Evolutionary conservation across 2,797 vertebrate genomes (phyloP).

Genomic region (Odontamblyopus rebecca): DNA sequence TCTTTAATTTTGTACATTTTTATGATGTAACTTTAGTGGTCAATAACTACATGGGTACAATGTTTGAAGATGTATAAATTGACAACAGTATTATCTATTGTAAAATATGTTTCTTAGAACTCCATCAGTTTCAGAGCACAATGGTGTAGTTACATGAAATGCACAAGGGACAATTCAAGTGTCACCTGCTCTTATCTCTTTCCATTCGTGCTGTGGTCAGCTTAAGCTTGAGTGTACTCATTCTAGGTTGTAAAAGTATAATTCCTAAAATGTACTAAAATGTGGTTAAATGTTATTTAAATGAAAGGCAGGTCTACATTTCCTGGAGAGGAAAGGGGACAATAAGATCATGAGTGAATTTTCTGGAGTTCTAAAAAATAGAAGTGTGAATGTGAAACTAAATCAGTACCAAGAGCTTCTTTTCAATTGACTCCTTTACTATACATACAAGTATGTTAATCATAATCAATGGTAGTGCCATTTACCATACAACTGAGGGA

Average conservation of each 20-base stretch:
- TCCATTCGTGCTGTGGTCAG: background rate
- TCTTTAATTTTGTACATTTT: too few species aligned
- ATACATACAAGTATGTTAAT: constrained; percentile 39
- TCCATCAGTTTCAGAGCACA: background rate
- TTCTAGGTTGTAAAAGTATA: background rate
- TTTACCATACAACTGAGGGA: constrained; percentile 52
- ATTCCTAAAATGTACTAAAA: background rate
- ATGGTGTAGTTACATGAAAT: background rate
- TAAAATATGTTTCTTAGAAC: background rate
- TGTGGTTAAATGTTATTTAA: background rate
- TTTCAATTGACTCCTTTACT: constrained; percentile 32
- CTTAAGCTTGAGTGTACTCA: background rate
- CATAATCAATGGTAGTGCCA: constrained; percentile 54
- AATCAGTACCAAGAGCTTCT: constrained; percentile 28
- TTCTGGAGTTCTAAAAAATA: too few species aligned
- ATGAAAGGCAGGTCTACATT: background rate
- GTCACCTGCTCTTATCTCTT: background rate
- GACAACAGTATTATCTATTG: too few species aligned
- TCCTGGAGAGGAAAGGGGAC: background rate
- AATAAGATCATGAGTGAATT: background rate
- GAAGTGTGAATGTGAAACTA: constrained; percentile 15
- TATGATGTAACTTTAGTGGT: too few species aligned
- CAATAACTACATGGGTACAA: background rate
- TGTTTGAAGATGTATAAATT: background rate
- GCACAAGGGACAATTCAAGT: background rate